These are phyloP conservation scores for Anniella stebbinsi DNA, from an alignment of 2,797 vertebrate species.

Conservation along the genomic window DNA sequence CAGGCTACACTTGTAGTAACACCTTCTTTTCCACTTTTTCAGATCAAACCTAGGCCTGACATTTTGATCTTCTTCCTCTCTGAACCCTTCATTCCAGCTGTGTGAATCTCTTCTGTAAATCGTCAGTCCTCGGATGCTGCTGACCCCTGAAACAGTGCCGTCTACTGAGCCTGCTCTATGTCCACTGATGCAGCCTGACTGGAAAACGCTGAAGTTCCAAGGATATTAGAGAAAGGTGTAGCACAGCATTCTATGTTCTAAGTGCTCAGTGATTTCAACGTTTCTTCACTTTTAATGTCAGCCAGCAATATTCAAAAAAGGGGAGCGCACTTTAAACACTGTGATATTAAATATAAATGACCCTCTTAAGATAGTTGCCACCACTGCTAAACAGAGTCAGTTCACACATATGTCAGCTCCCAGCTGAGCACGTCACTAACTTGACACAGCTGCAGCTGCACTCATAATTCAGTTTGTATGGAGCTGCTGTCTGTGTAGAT, in stretches of 20 bases:
- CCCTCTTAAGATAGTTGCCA: neutral
- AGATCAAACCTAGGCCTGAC: neutral
- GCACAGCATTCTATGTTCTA: neutral
- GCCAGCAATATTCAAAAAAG: neutral
- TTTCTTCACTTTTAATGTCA: neutral
- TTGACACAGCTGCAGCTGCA: neutral
- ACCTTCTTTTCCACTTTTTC: neutral
- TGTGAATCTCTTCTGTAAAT: neutral
- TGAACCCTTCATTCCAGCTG: neutral
- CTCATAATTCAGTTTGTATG: neutral
- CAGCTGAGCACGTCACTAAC: neutral
- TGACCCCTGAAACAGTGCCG: neutral
- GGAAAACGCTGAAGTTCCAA: neutral
- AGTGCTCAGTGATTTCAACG: neutral
- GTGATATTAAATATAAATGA: neutral
- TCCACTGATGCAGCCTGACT: neutral
- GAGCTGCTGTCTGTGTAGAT: neutral
- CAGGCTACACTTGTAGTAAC: neutral
- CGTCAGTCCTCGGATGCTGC: neutral
- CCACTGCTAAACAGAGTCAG: neutral
- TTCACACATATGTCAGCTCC: neutral
- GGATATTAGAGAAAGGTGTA: neutral
- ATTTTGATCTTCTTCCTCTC: neutral
- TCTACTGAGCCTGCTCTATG: accelerated
- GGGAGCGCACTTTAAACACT: neutral